phyloP scores from a whole-genome alignment of 2,113 vertebrate species.

The Gavia stellata region DNA sequence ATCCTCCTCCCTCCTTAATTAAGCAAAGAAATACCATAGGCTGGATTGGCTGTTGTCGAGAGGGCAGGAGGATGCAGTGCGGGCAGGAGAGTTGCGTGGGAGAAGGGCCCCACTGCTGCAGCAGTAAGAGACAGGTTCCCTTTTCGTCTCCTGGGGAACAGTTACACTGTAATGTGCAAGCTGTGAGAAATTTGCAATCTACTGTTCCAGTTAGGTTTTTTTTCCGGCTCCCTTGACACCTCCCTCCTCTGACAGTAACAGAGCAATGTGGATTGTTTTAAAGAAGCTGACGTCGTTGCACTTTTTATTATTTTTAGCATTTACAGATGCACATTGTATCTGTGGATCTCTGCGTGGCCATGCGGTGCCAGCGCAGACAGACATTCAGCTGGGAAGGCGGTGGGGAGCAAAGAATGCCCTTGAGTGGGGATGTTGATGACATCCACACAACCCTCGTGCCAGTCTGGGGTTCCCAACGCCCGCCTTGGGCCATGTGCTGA shows the following conservation, averaged over 20 bases:
- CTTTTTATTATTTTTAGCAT: constrained; percentile 72
- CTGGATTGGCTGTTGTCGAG: not conserved
- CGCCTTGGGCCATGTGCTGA: not conserved
- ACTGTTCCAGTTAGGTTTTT: constrained; percentile 62
- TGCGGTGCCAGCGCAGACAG: constrained; percentile 46
- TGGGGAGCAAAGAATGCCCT: constrained; percentile 49
- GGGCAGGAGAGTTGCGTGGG: not conserved
- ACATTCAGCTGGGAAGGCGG: constrained; percentile 34
- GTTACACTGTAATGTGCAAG: constrained; percentile 68
- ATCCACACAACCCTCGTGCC: constrained; percentile 18
- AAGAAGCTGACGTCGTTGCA: constrained; percentile 74
- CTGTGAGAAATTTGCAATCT: constrained; percentile 77
- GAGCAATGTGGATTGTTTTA: constrained; percentile 67
- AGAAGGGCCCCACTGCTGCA: constrained; percentile 26
- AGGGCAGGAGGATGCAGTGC: not conserved
- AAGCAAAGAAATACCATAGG: constrained; percentile 13
- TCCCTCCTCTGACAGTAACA: constrained; percentile 50
- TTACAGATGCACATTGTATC: constrained; percentile 75
- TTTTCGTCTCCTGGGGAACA: constrained; percentile 33
- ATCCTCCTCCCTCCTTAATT: constrained; percentile 9
- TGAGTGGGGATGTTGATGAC: not conserved
- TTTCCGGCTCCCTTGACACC: constrained; percentile 55
- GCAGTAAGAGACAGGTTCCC: constrained; percentile 11
- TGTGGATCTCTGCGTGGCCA: constrained; percentile 50
- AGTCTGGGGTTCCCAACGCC: not conserved